These are phyloP conservation scores for rat (Rattus norvegicus) DNA, from an alignment of 2,113 vertebrate genomes.

Conservation along the genomic window DNA sequence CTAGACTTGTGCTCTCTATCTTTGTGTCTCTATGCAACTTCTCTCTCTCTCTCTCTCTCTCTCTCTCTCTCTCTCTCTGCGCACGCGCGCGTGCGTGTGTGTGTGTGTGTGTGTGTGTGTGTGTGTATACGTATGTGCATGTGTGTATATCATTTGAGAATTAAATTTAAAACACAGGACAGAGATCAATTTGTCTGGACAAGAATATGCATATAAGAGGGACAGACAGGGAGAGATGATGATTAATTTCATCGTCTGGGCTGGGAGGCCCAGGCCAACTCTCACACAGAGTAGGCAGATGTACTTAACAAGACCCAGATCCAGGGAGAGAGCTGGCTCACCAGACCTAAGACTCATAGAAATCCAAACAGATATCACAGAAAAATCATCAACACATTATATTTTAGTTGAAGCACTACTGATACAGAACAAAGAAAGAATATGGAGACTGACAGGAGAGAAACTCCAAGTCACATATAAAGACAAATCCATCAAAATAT, in stretches of 20 bases:
- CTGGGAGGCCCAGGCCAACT: not conserved
- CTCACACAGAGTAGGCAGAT: not conserved
- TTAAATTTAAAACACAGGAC: not conserved
- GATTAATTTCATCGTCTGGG: not conserved
- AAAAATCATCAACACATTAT: not conserved
- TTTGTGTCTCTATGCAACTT: not conserved
- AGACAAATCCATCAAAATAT: not conserved
- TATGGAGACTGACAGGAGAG: not conserved
- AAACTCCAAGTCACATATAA: not conserved
- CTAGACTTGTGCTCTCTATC: no score
- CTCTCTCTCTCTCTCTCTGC: no score
- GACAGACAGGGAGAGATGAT: not conserved
- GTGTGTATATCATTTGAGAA: not conserved
- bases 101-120: not conserved
- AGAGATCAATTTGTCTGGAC: not conserved
- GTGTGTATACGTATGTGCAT: not conserved
- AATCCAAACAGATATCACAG: not conserved
- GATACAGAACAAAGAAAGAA: not conserved
- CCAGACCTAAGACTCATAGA: not conserved
- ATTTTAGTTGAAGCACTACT: not conserved
- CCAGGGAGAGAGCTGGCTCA: not conserved
- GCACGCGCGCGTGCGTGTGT: not conserved
- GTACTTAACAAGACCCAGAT: not conserved
- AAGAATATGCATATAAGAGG: accelerated
- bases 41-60: accelerated